phyloP scores from a whole-genome alignment of 2,113 vertebrate species.

The Nothobranchius kuhntae region DNA sequence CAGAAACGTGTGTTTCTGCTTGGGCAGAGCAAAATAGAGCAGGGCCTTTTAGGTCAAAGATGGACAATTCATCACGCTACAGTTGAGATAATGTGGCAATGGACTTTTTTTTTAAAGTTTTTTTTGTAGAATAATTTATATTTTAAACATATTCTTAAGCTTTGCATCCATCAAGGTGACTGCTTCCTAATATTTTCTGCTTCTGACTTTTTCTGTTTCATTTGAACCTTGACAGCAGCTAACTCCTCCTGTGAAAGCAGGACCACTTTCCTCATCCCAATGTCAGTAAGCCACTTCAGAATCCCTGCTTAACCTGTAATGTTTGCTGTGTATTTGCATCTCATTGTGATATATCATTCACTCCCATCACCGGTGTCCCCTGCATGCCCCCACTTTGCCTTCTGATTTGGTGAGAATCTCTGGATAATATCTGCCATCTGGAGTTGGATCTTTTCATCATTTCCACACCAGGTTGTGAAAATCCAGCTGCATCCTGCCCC shows the following conservation, averaged over 20 bases:
- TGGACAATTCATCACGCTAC: no score
- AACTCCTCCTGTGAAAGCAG: conserved; percentile 5
- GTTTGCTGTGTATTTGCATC: conserved; percentile 7
- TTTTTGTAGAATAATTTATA: no score
- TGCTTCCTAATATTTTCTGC: not conserved
- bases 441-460: conserved; percentile 57
- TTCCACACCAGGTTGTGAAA: conserved; percentile 44
- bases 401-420: conserved; percentile 42
- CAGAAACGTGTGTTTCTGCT: no score
- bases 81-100: no score
- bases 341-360: conserved; percentile 32
- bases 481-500: conserved; percentile 42
- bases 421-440: conserved; percentile 65
- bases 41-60: no score
- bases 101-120: no score
- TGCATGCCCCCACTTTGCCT: conserved; percentile 29
- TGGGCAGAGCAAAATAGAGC: no score
- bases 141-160: no score
- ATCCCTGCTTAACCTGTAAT: conserved; percentile 11
- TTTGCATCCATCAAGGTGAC: not conserved
- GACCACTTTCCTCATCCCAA: not conserved
- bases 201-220: not conserved
- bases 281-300: conserved; percentile 8
- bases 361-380: conserved; percentile 34
- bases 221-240: not conserved